A percentile compares a stretch with the other conserved stretches of the same genome.
Evolutionary conservation across 2,113 vertebrate genomes (phyloP).

Genomic region (Sander vitreus): DNA sequence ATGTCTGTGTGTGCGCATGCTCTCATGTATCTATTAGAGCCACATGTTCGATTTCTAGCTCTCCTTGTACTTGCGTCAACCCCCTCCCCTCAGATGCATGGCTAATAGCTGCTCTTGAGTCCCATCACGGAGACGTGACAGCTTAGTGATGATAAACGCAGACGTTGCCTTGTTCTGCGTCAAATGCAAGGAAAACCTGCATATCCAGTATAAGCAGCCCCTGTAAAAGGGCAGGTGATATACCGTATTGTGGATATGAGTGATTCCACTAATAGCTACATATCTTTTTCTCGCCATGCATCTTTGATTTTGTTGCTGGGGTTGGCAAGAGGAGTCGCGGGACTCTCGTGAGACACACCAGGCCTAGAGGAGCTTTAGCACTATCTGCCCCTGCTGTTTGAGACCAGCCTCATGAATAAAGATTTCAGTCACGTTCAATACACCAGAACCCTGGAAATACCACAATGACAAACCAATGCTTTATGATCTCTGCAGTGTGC

Average conservation of each 20-base stretch:
- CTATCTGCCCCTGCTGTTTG: conserved; percentile 78
- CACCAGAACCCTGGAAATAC: conserved; percentile 73
- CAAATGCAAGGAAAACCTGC: conserved; percentile 87
- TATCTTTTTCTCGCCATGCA: conserved; percentile 53
- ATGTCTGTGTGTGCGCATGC: conserved; percentile 27
- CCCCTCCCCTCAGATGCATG: conserved; percentile 38
- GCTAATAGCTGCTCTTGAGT: conserved; percentile 93
- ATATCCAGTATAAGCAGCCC: conserved; percentile 88
- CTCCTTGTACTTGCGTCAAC: conserved; percentile 86
- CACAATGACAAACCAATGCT: conserved; percentile 79
- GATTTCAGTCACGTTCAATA: conserved; percentile 81
- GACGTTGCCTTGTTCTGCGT: conserved; percentile 89
- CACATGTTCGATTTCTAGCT: conserved; percentile 91
- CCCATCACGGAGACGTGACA: conserved; percentile 91
- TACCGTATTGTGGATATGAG: conserved; percentile 50
- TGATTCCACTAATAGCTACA: conserved; percentile 71
- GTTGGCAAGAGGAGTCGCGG: conserved; percentile 55
- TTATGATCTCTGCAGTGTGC: conserved; percentile 80
- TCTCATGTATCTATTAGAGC: conserved; percentile 87
- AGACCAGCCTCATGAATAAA: conserved; percentile 81
- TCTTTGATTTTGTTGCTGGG: conserved; percentile 71
- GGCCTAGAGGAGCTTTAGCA: conserved; percentile 75
- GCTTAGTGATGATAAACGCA: conserved; percentile 92
- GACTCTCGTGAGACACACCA: conserved; percentile 69
- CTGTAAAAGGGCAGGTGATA: conserved; percentile 76